Evolutionary conservation across 2,888 invertebrate genomes (phyloP).

Genomic region (Minunthozetes semirufus): DNA sequence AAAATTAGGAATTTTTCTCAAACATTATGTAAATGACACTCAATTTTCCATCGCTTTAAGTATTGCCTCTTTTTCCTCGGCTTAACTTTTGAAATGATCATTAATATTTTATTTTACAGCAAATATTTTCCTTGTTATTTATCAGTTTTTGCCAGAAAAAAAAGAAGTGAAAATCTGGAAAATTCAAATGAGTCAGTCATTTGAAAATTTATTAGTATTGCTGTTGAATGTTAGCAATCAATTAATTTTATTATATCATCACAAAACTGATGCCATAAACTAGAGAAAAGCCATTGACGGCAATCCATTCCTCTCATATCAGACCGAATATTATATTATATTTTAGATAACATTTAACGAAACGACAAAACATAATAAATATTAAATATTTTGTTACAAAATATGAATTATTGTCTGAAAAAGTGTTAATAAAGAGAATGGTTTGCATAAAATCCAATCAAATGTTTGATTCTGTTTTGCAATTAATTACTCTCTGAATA

Average conservation of each 20-base stretch:
- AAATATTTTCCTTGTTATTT: neutral
- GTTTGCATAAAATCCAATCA: neutral
- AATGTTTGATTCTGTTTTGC: neutral
- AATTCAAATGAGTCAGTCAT: neutral
- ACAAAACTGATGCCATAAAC: neutral
- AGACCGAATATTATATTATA: neutral
- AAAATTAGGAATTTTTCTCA: neutral
- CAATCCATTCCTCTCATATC: neutral
- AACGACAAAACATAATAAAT: constrained; percentile 6
- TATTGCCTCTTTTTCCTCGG: neutral
- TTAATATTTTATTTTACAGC: neutral
- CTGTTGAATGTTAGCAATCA: constrained; percentile 11
- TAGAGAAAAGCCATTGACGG: neutral
- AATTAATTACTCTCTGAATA: neutral
- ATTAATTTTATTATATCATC: constrained; percentile 13
- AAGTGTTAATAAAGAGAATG: neutral
- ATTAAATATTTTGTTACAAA: constrained; percentile 8
- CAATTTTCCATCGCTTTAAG: neutral
- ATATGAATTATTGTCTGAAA: neutral
- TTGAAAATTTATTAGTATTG: neutral
- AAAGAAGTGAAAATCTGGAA: neutral
- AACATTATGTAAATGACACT: neutral
- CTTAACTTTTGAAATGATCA: neutral
- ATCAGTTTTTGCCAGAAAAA: neutral
- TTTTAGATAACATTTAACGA: neutral